phyloP scores from a whole-genome alignment of 2,888 invertebrate species.

The Leptinotarsa peninsularis region DNA sequence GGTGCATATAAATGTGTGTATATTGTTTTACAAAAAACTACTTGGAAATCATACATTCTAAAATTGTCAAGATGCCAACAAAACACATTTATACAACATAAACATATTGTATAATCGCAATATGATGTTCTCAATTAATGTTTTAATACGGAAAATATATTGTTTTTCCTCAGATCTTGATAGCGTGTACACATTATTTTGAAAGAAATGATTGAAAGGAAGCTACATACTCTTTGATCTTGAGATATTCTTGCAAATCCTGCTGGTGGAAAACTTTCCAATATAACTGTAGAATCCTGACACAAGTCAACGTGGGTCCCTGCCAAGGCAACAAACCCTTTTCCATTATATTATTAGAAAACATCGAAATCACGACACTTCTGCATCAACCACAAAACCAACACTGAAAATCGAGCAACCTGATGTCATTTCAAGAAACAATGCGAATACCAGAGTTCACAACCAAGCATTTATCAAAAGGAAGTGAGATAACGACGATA shows the following conservation, averaged over 20 bases:
- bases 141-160: no score
- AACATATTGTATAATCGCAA: no score
- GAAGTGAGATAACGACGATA: conserved; percentile 41
- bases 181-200: neutral
- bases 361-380: conserved; percentile 48
- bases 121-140: no score
- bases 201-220: neutral
- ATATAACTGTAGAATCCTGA: conserved; percentile 85
- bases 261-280: conserved; percentile 89
- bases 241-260: conserved; percentile 48
- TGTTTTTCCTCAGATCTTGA: no score
- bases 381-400: conserved; percentile 23
- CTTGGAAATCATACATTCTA: no score
- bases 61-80: no score
- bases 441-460: conserved; percentile 24
- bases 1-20: no score
- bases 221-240: conserved; percentile 45
- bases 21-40: no score
- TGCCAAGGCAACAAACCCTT: conserved; percentile 74
- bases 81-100: no score
- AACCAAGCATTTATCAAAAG: conserved; percentile 31
- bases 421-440: conserved; percentile 34
- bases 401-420: conserved; percentile 5
- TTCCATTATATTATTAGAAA: conserved; percentile 53
- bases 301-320: conserved; percentile 85